Evolutionary conservation across 2,888 invertebrate species (phyloP), one percentile per base, ranked within the genome.

Genomic region (Mystacides longicornis): DNA sequence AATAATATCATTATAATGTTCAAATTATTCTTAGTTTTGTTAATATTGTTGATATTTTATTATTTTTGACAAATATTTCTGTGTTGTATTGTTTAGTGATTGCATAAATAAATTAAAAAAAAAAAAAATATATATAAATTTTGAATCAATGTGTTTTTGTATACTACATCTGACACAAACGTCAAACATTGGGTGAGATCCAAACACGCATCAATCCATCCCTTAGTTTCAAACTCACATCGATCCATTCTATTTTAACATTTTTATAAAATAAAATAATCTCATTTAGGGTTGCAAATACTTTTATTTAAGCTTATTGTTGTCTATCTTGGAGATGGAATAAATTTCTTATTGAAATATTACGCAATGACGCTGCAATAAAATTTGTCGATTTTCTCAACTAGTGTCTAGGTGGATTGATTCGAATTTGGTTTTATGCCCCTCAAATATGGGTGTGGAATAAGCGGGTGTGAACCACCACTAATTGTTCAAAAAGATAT

Each of bases 211-310:
- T 31, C 31, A 31, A 31, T 31, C 31, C 31, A 31, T 14, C 14
- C 7, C 14, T 31, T 31, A 31, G 14, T 9, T 31, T 7, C 31
- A 31, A 31, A 31, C 7, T 9, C 31, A 14, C 31, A 7, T 9
- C 31, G 14, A 31, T 31, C 31, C 31, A 31, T 31, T 31, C 7
- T 31, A 31, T 31, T 31, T 31, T 31, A 9, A 31, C 7, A 9
- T 31, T 9, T 9, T 9, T 9, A 31, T 31, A 62, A 63, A 47
- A 64, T 66, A 31, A 31, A 9, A 9, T 9, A 9, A 31, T 7
- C 7, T 31, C 9, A 9, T 9, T 31, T 31, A 9, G 14, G 7
- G 31, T 31, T 31, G 31, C 14, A 31, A 31, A 9, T 9, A 14
- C 9, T 7, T 31, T 31, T 31, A 9, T 9, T 31, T 14, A 31